Conservation (phyloP, 2,113 vertebrate genomes). For the Muntiacus reevesi region DNA sequence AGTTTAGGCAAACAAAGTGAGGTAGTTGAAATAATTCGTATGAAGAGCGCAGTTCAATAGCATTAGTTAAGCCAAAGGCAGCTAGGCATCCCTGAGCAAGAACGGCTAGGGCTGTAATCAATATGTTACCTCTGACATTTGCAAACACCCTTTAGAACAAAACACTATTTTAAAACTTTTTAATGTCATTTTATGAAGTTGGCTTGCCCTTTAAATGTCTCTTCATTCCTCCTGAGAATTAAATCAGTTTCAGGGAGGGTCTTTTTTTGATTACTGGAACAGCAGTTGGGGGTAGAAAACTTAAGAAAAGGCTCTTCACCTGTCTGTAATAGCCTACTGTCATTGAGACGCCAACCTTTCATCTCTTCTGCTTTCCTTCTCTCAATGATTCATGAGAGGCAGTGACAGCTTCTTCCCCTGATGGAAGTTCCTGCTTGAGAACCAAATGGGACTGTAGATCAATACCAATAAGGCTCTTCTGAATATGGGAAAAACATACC, state of each 20-base stretch:
- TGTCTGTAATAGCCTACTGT: neutral
- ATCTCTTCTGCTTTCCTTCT: neutral
- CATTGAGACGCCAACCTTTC: neutral
- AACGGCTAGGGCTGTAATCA: slow-evolving; percentile 60
- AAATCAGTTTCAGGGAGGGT: slow-evolving; percentile 39
- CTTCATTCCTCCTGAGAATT: slow-evolving; percentile 35
- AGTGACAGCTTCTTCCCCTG: neutral
- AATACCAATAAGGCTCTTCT: neutral
- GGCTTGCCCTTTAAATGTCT: slow-evolving; percentile 57
- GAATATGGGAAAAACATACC: neutral
- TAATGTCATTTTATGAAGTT: slow-evolving; percentile 66
- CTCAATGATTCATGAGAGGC: neutral
- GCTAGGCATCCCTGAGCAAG: slow-evolving; percentile 18
- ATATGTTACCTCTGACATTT: slow-evolving; percentile 76
- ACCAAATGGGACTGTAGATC: neutral
- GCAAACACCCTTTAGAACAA: slow-evolving; percentile 51
- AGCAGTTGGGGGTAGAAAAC: slow-evolving; percentile 14
- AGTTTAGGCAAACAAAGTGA: slow-evolving; percentile 6
- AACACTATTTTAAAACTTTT: slow-evolving; percentile 66
- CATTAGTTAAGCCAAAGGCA: slow-evolving; percentile 34
- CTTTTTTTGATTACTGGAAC: slow-evolving; percentile 43
- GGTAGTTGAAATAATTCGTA: neutral
- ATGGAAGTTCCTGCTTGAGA: neutral
- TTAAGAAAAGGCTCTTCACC: neutral
- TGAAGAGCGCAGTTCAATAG: neutral